Percentiles rank a stretch among this genome's conserved stretches.
Evolutionary conservation across 2,113 vertebrate genomes (phyloP).

Genomic region (Upupa epops): DNA sequence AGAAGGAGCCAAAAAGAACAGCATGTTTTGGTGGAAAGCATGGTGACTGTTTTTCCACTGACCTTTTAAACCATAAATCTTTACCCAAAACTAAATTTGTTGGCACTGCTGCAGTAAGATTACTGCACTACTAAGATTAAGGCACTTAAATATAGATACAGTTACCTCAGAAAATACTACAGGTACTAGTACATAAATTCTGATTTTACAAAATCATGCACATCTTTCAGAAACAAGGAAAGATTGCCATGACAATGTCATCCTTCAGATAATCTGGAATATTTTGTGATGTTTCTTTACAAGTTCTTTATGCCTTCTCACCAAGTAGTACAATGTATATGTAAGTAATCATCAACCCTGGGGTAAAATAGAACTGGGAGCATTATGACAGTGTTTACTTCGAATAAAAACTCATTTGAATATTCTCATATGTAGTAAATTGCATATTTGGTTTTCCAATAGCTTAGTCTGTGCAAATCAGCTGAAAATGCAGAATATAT

Average conservation of each 20-base stretch:
- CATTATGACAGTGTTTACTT: neutral
- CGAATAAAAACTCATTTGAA: neutral
- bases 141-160: neutral
- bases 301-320: neutral
- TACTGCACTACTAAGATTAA: neutral
- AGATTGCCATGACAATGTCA: neutral
- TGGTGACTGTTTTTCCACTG: neutral
- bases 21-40: neutral
- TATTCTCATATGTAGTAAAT: neutral
- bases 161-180: neutral
- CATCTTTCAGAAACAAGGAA: neutral
- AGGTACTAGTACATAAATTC: neutral
- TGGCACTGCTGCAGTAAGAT: neutral
- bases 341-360: neutral
- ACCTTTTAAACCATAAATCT: neutral
- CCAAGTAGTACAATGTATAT: neutral
- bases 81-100: neutral
- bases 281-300: neutral
- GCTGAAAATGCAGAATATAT: slow-evolving; percentile 1
- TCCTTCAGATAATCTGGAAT: neutral
- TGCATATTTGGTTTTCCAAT: neutral
- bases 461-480: neutral
- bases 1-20: neutral
- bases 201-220: neutral
- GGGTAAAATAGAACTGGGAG: neutral